Evolutionary conservation across 1,140 invertebrate genomes (phyloP), one percentile per base, ranked within the genome.

Genomic region (Sminthurinus signatus): DNA sequence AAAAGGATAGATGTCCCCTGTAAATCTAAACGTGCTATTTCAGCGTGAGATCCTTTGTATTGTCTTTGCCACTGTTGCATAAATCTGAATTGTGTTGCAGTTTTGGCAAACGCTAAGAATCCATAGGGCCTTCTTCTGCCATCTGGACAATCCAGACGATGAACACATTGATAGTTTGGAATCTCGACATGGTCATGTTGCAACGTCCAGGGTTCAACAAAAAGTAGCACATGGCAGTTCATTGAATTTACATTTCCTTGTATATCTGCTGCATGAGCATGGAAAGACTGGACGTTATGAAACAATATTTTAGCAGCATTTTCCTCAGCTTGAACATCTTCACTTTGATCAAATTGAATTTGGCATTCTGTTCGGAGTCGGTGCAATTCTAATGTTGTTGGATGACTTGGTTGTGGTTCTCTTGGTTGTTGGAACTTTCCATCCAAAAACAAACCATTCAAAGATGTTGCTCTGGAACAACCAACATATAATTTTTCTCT

Each of bases 381-480:
- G 15, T 25, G 23, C 39, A 61, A 21, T 48, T 60, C 59, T 12
- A 25, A 0, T 2, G n/a, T 1, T 1, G 62, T 59, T 5, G 31
- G 60, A 52, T 67, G 42, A 28, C 28, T 19, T 0, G 31, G 19
- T 1, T 8, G 27, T 8, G 39, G 55, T 46, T 21, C 1, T 28
- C 10, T 0, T 1, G 65, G 60, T 3, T 56, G 32, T 2, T 29
- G 28, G 39, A 67, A 67, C 21, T 44, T 12, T 5, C 60, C 60
- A 28, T 56, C 31, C 12, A 67, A 59, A 28, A 21, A 67, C 14
- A 67, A 28, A 19, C 65, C 65, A 19, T 46, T 17, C 0, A 44
- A 21, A 19, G 55, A 23, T 0, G 46, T 60, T 31, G 61, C 44
- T 42, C 65, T 27, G 19, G 51, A 58, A 8, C 31, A 67, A 1